Conservation (phyloP, 1,140 invertebrate species). For the Brachionus paranguensis region DNA sequence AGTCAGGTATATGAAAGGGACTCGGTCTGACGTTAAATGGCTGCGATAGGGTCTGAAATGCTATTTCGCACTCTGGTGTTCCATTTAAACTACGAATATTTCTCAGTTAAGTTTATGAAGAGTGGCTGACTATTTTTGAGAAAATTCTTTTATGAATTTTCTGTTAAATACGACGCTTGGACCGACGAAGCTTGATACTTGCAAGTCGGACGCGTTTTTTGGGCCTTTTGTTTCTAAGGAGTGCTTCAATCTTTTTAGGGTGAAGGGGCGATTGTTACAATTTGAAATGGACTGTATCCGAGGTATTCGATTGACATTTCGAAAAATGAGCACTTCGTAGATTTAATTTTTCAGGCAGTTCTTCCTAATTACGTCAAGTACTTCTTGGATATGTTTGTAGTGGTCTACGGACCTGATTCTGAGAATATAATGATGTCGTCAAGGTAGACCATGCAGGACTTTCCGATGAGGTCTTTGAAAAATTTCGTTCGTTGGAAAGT, state of each 20-base stretch:
- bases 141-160: slow-evolving; percentile 46
- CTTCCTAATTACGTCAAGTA: neutral
- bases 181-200: neutral
- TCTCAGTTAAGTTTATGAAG: slow-evolving; percentile 42
- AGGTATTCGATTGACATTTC: slow-evolving; percentile 47
- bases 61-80: neutral
- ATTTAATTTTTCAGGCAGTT: slow-evolving; percentile 54
- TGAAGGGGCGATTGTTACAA: slow-evolving; percentile 35
- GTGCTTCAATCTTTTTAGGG: neutral
- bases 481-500: slow-evolving; percentile 40
- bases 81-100: slow-evolving; percentile 45
- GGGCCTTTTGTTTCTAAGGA: neutral
- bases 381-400: neutral
- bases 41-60: neutral
- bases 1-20: neutral
- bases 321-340: slow-evolving; percentile 53
- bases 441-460: neutral
- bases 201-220: neutral
- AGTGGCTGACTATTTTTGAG: slow-evolving; percentile 42
- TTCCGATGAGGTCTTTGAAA: neutral
- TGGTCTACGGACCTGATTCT: neutral
- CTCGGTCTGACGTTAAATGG: neutral
- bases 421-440: slow-evolving; percentile 15
- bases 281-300: slow-evolving; percentile 47
- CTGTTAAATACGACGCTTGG: neutral